phyloP scores from a whole-genome alignment of 2,113 vertebrate species.

The Semnopithecus entellus region DNA sequence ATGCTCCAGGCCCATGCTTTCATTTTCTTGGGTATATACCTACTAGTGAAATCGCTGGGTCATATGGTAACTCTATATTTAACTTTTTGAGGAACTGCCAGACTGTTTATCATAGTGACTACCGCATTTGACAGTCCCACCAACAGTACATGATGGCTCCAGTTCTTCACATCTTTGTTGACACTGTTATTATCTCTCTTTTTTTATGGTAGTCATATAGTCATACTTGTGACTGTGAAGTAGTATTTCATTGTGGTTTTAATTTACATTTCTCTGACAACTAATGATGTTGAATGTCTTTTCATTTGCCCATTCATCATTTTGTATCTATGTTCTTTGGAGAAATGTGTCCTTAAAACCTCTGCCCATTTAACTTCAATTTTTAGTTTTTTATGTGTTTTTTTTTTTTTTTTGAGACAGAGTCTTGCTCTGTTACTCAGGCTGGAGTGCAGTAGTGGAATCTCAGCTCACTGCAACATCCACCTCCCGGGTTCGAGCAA shows the following conservation, averaged over 20 bases:
- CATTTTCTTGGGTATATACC: background rate
- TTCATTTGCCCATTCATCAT: background rate
- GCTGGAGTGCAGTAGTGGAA: background rate
- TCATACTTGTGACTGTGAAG: background rate
- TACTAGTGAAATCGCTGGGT: background rate
- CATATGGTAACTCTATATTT: background rate
- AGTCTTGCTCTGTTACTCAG: background rate
- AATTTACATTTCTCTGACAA: background rate
- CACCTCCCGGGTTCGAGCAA: background rate
- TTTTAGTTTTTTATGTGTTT: background rate
- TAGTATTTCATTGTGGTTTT: background rate
- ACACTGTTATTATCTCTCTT: background rate
- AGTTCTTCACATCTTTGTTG: background rate
- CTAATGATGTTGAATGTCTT: background rate
- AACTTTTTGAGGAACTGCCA: background rate
- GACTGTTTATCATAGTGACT: background rate
- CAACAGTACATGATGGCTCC: background rate
- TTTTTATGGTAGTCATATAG: background rate
- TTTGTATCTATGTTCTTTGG: background rate
- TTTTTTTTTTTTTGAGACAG: background rate
- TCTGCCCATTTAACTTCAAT: background rate
- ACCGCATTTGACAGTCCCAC: background rate
- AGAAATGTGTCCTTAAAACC: background rate
- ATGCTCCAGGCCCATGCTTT: background rate
- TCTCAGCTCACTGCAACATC: background rate